Evolutionary conservation across 2,113 vertebrate genomes (phyloP).

Genomic region (Piaya cayana): DNA sequence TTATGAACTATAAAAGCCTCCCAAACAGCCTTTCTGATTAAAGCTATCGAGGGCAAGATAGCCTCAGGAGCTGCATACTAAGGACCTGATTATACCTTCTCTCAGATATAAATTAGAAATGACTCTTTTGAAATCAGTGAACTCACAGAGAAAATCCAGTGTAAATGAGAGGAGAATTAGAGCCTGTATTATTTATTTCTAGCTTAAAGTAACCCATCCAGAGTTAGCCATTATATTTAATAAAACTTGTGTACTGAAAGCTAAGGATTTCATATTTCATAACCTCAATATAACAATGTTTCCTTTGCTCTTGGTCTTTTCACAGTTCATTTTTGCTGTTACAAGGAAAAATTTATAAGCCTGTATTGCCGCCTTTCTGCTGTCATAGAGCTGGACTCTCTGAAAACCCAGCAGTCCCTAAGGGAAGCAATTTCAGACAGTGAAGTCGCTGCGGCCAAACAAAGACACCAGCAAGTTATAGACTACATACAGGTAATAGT

Average conservation of each 20-base stretch:
- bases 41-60: not conserved
- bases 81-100: constrained; percentile 36
- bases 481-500: constrained; percentile 92
- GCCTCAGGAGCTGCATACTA: constrained; percentile 35
- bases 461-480: constrained; percentile 91
- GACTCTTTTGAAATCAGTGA: not conserved
- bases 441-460: constrained; percentile 90
- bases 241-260: constrained; percentile 68
- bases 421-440: constrained; percentile 94
- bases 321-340: constrained; percentile 95
- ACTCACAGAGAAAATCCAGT: constrained; percentile 8
- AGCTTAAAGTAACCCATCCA: constrained; percentile 68
- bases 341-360: constrained; percentile 95
- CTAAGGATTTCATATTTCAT: constrained; percentile 72
- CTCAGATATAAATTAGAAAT: constrained; percentile 39
- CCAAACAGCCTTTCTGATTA: constrained; percentile 30
- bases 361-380: constrained; percentile 97
- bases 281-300: constrained; percentile 68
- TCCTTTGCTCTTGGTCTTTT: constrained; percentile 74
- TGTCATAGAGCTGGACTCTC: constrained; percentile 92
- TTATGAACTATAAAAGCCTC: constrained; percentile 17
- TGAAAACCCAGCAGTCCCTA: constrained; percentile 95
- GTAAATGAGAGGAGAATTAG: constrained; percentile 16
- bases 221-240: constrained; percentile 68
- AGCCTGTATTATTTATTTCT: constrained; percentile 68